Base-by-base conservation (phyloP, 1,140 invertebrate species). In the Dendroctonus valens region DNA sequence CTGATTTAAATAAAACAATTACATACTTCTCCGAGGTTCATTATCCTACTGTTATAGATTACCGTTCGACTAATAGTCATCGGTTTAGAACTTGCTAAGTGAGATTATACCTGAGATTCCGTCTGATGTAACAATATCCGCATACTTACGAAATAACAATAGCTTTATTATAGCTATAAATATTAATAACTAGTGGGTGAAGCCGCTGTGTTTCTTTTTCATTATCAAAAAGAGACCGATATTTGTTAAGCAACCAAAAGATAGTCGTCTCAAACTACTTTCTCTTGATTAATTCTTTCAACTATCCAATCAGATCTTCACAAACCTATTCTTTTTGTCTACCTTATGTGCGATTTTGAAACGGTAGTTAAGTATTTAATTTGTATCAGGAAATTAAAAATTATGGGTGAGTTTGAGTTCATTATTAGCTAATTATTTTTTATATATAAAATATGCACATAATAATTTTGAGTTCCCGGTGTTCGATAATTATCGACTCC, bases 161-260 rank as follows among this genome's bases (percentile, higher is more conserved):
- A 26, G 15, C n/a, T 14, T 26, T 26, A 26, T 52, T 52, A 15
- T 52, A 26, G 26, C 50, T 52, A 52, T 52, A 52, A 52, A 52
- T 52, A 52, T 52, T 52, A 52, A 52, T 52, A 52, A 52, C 12
- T 52, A 14, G 50, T 52, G 50, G 50, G 50, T 40, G 53, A 55
- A 55, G 53, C 39, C 41, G 53, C 53, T 55, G 26, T 55, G 7
- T 51, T 12, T 51, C 41, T 55, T 55, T 55, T 9, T 41, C 53
- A 41, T 55, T 55, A 55, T 55, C 53, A 55, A 55, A 55, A 11
- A 5, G 41, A 55, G 53, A 39, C 26, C 26, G 9, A 11, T 15
- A 26, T 26, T 38, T 6, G 38, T 55, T 55, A 11, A 37, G 37
- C 38, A 55, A 55, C 26, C 8, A 41, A 55, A 55, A 55, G 53